Conservation (phyloP, 1,140 invertebrate genomes). For the Bombyx mori region ASM3026992v2 NC_085118.1:5787501-5788000, state of each 20-base stretch:
- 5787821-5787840: background rate
- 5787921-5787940: slow-evolving; percentile 56
- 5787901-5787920: slow-evolving; percentile 57
- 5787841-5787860: background rate
- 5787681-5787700: slow-evolving; percentile 37
- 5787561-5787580: slow-evolving; percentile 62
- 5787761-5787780: too few relatives aligned
- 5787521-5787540: slow-evolving; percentile 70
- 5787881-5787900: slow-evolving; percentile 20
- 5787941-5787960: slow-evolving; percentile 15
- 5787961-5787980: slow-evolving; percentile 33
- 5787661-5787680: too few relatives aligned
- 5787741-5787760: too few relatives aligned
- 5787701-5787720: slow-evolving; percentile 25
- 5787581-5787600: slow-evolving; percentile 41
- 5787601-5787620: slow-evolving; percentile 45
- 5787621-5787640: too few relatives aligned
- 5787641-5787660: too few relatives aligned
- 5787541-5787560: slow-evolving; percentile 66
- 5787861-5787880: background rate
- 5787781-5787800: too few relatives aligned
- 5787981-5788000: slow-evolving; percentile 53
- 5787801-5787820: background rate
- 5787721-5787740: background rate
- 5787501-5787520: slow-evolving; percentile 66